Conservation (phyloP, 23 tunicate genomes). For the Diplosoma virens region DNA sequence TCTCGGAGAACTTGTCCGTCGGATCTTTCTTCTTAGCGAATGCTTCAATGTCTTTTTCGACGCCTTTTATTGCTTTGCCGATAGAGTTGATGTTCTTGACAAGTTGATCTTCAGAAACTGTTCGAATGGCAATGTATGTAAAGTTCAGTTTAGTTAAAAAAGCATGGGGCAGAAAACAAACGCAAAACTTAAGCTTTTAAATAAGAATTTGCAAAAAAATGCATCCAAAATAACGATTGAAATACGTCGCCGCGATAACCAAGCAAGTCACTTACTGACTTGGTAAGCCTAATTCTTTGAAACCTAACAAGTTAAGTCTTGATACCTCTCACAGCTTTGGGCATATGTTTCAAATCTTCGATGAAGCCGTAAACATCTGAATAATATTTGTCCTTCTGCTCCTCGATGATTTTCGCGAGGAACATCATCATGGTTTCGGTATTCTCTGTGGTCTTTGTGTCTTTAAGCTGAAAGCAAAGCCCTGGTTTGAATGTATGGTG, state of each 20-base stretch:
- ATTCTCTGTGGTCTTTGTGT: constrained; percentile 89
- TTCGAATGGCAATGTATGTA: too few species aligned
- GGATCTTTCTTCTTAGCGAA: constrained; percentile 57
- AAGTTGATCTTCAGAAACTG: constrained; percentile 78
- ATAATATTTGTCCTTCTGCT: constrained; percentile 71
- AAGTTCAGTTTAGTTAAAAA: too few species aligned
- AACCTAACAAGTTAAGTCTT: too few species aligned
- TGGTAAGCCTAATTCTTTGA: too few species aligned
- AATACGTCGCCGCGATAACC: too few species aligned
- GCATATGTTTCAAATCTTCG: constrained; percentile 72
- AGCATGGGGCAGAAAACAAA: too few species aligned
- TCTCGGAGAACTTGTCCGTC: constrained; percentile 73
- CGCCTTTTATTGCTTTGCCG: constrained; percentile 20
- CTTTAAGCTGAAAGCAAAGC: constrained; percentile 61
- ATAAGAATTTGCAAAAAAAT: too few species aligned
- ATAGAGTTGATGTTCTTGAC: constrained; percentile 53
- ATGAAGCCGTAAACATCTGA: constrained; percentile 71
- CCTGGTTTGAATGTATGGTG: too few species aligned
- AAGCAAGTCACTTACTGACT: too few species aligned
- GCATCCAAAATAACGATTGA: too few species aligned
- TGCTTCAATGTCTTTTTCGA: constrained; percentile 66
- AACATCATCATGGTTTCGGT: constrained; percentile 76
- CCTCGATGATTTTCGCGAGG: constrained; percentile 78
- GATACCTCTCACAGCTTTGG: constrained; percentile 77
- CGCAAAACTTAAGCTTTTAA: too few species aligned